A percentile compares a stretch with the other conserved stretches of the same genome.
These are phyloP conservation scores for Mythimna ferrago DNA, from an alignment of 2,888 invertebrate species.

Conservation along the genomic window DNA sequence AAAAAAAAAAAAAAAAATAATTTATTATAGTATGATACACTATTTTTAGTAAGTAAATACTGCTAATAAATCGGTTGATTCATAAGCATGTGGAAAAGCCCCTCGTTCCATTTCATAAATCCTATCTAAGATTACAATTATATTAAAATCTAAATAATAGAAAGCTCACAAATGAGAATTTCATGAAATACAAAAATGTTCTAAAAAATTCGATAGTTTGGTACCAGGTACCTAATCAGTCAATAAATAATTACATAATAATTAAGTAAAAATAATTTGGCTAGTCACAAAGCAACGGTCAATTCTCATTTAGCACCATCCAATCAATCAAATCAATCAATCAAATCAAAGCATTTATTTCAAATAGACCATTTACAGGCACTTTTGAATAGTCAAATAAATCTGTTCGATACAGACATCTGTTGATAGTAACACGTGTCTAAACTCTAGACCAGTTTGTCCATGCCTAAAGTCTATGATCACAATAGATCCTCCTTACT, in stretches of 20 bases:
- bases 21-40: background rate
- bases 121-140: slow-evolving; percentile 60
- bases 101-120: slow-evolving; percentile 52
- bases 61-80: background rate
- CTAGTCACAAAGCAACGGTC: slow-evolving; percentile 41
- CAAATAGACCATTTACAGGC: too few species aligned
- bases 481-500: background rate
- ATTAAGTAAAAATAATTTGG: slow-evolving; percentile 33
- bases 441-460: slow-evolving; percentile 43
- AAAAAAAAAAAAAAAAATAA: too few species aligned
- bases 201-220: slow-evolving; percentile 71
- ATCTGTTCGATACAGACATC: too few species aligned
- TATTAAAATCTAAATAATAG: slow-evolving; percentile 49
- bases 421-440: slow-evolving; percentile 47
- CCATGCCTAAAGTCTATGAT: background rate
- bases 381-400: too few species aligned
- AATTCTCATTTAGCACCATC: slow-evolving; percentile 58
- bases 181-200: slow-evolving; percentile 54
- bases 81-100: slow-evolving; percentile 47
- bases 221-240: slow-evolving; percentile 67
- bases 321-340: too few species aligned
- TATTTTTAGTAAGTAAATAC: background rate
- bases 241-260: slow-evolving; percentile 48
- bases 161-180: slow-evolving; percentile 39
- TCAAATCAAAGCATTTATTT: too few species aligned